Evolutionary conservation across 2,888 invertebrate genomes (phyloP), one percentile per base, ranked within the genome.

Genomic region (Linyphia triangularis): DNA sequence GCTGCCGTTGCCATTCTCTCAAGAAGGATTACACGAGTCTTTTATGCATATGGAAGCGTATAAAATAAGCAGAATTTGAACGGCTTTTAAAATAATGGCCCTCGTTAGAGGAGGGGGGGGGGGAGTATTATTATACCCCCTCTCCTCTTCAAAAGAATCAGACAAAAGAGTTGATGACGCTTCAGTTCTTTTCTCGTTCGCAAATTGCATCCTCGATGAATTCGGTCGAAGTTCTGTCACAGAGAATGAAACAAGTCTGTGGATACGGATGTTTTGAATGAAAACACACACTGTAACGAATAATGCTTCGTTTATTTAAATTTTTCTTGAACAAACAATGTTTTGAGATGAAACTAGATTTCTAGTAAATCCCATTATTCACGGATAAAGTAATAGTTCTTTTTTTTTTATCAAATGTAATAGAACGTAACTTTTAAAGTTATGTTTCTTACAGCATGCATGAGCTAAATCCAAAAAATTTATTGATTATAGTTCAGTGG

Each of bases 71-170:
- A 69, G 40, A 69, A 57, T 69, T 69, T n/a, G 67, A 81, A 22
- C 81, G n/a, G 81, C 81, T 69, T 81, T 81, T 33, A 81, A 69
- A 69, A 81, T 81, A 81, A 81, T 81, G 69, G 69, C 30, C n/a
- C 81, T 81, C 81, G 69, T 81, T 81, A 81, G 59, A 2, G 33
- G 33, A 24, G 43, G 28, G 24, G 40, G 40, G n/a, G 13, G 37
- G 7, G 63, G 24, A 43, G 43, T 65, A 28, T 24, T 16, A 43
- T 28, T 26, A 26, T 43, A 43, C 24, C 61, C 61, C 37, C 63
- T 77, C 9, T 40, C 51, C 51, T n/a, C 51, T 51, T 51, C 51
- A 51, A n/a, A 51, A 51, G 3, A 26, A 40, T 26, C 77, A 37
- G 63, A 77, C 63, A 77, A 77, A 77, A 61, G 61, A 77, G 77